Base-by-base conservation (phyloP, 2,113 vertebrate species). In the Aspiorhynchus laticeps region DNA sequence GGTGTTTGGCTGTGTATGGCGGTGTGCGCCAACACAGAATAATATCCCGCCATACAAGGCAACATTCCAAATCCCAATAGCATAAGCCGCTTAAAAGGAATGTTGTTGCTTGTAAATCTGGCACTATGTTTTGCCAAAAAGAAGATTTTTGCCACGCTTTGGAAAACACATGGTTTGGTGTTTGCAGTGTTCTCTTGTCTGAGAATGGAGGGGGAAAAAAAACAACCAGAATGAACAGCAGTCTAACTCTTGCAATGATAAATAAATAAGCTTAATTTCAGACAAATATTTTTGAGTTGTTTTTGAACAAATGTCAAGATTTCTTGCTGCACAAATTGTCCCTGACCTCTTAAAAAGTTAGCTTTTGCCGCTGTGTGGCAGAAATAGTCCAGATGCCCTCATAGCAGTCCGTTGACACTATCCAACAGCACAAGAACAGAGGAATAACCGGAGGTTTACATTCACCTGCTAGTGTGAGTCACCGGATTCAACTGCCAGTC, bases 391-490 rank as follows among this genome's bases (percentile, higher is more conserved):
- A 73, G 81, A 84, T 4, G 48, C 51, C 73, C n/a, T 46, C 38
- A 4, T 2, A 61, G 56, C 2, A 12, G 2, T 26, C 7, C 0
- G 15, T 21, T 43, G 80, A 81, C 15, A 28, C 33, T 17, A 26
- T 76, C n/a, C 59, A 65, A 28, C 9, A 46, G 36, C 67, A 31
- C 46, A 56, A 5, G 17, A 43, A 78, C 69, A 24, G 46, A 63
- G 38, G 56, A 26, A 24, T 51, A 56, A 12, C n/a, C 7, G 7
- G 74, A 33, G 75, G 74, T 71, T 77, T 83, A 73, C 82, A 31
- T 88, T 79, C 80, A 86, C 86, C 89, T 90, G 88, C 89, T 85
- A n/a, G 75, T 24, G 6, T 85, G 81, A 78, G 53, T 83, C 71
- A 85, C 75, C 63, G 38, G 74, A n/a, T 7, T 5, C 4, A 84